Evolutionary conservation across 1,140 invertebrate genomes (phyloP), one percentile per base, ranked within the genome.

Genomic region (Leptestheria dahalacensis): DNA sequence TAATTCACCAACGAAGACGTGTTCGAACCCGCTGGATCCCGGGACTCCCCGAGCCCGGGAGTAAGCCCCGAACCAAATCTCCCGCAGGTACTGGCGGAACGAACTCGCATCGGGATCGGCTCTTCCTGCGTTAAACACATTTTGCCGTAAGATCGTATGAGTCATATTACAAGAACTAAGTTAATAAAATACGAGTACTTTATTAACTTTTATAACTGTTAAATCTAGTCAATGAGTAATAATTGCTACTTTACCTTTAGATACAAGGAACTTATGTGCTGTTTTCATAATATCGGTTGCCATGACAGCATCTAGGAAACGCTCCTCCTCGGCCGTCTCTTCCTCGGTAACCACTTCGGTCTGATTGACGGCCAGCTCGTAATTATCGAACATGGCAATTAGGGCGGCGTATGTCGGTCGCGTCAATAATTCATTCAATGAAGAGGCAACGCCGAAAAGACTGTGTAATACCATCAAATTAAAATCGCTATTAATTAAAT

Each of bases 321-420:
- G 77, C 62, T 82, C 79, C 71, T 88, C 84, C 75, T 91, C 87
- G 58, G 73, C 76, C 57, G 74, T 75, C 71, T 89, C 86, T 69
- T 81, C 69, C 3, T 81, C 72, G 6, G 84, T 90, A 3, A 88
- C 82, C 61, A 84, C 74, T 72, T 94, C 90, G 66, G 82, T 80
- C 18, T 79, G 76, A 24, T 78, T 76, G 0, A n/a, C n/a, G n/a
- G n/a, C n/a, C n/a, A n/a, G n/a, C n/a, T n/a, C n/a, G 50, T 68
- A 68, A 48, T 68, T 66, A 56, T 68, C 64, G 46, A 55, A 59
- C 2, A 68, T 60, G n/a, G 49, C 33, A 15, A 58, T n/a, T 11
- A 63, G 18, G 3, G 66, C 15, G 24, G 62, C 59, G 15, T 46
- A n/a, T 2, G 58, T 60, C n/a, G 48, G 58, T 10, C 58, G 53